Evolutionary conservation across 2,888 invertebrate species (phyloP), one percentile per base, ranked within the genome.

Genomic region (Allacma fusca): DNA sequence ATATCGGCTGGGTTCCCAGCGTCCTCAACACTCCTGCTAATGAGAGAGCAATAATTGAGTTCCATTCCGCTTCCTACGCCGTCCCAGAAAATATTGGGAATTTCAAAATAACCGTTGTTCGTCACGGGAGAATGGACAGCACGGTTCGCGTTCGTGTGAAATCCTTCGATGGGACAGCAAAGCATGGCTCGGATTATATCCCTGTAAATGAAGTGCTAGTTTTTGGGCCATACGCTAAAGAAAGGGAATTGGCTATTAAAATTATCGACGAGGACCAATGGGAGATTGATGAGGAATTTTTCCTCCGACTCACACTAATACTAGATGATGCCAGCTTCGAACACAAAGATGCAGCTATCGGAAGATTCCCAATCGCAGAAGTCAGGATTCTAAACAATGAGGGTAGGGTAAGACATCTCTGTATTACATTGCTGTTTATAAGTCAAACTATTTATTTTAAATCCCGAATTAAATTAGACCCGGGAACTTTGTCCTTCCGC

Each of bases 281-380:
- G 90, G 89, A 90, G 85, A 89, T 90, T 0, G 89, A 90, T 84
- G 90, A 90, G 85, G 89, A 89, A 80, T 91, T 91, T 85, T 90
- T 89, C 85, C 87, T 90, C 26, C 88, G 90, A 82, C 84, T 91
- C 72, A 86, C 87, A n/a, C n/a, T n/a, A 2, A 78, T 86, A 29
- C 76, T 86, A 1, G 82, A 85, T 71, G 84, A 84, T 62, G 84
- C 83, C 43, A 83, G 84, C 73, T 84, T 85, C 12, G 85, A 86
- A 9, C 75, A 83, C 4, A 81, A 83, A 21, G 85, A 85, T n/a
- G 87, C 88, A 0, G 86, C 87, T 68, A 85, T 90, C 1, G 90
- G 90, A 21, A 86, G 87, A 59, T 86, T 87, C 29, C 87, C 88
- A 65, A 89, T 90, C 82, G 89, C 89, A 87, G 89, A 89, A 85